Percentiles rank a stretch among this genome's conserved stretches.
Conservation (phyloP, 2,888 invertebrate genomes). For the Dioctria linearis region DNA sequence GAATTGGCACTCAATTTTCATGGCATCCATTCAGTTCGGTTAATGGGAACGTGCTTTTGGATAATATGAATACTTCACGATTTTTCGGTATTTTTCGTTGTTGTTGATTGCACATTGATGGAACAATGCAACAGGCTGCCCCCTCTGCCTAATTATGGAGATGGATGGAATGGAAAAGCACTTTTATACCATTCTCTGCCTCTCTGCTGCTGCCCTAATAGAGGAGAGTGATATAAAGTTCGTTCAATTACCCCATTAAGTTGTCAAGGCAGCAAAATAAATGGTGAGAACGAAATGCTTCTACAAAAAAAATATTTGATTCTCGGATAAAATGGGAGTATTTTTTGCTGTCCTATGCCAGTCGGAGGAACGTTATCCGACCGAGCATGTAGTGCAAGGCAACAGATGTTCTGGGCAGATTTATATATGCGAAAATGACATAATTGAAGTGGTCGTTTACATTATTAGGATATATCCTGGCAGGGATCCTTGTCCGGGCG, state of each 20-base stretch:
- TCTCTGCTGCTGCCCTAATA: neutral
- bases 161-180: neutral
- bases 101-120: slow-evolving; percentile 4
- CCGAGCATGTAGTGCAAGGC: neutral
- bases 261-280: slow-evolving; percentile 44
- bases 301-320: neutral
- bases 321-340: neutral
- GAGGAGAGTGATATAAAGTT: slow-evolving; percentile 28
- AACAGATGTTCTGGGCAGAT: neutral
- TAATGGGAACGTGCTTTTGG: slow-evolving; percentile 44
- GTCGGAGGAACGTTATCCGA: neutral
- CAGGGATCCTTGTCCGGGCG: no score
- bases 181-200: neutral
- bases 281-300: slow-evolving; percentile 49
- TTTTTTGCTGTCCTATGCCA: neutral
- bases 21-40: slow-evolving; percentile 15
- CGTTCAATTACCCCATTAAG: slow-evolving; percentile 50
- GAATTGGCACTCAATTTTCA: slow-evolving; percentile 21
- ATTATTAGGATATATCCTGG: no score
- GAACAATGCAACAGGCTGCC: slow-evolving; percentile 35
- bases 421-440: no score
- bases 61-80: slow-evolving; percentile 41
- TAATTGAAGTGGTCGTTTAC: no score
- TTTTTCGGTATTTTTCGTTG: slow-evolving; percentile 36
- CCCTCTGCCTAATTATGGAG: slow-evolving; percentile 24